phyloP scores from a whole-genome alignment of 2,113 vertebrate species.

The Progne subis region DNA sequence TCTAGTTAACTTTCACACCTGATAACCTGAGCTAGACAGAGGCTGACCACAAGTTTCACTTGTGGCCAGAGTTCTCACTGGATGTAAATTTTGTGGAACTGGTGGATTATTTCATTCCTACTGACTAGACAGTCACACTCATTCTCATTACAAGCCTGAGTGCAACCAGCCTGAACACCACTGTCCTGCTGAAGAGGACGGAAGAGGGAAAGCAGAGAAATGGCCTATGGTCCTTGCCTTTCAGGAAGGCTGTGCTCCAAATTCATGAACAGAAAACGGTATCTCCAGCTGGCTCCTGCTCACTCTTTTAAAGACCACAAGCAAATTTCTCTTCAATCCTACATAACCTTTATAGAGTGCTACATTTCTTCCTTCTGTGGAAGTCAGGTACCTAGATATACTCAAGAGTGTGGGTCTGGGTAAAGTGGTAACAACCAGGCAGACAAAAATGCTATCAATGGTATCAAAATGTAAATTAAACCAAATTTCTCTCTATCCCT shows the following conservation, averaged over 20 bases:
- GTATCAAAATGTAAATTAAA: neutral
- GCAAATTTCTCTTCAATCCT: neutral
- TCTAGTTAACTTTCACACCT: neutral
- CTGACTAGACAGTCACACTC: neutral
- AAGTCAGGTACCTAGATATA: neutral
- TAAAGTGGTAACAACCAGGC: neutral
- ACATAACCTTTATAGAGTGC: neutral
- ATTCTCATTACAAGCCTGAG: neutral
- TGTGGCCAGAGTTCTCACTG: neutral
- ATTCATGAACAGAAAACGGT: rapidly evolving
- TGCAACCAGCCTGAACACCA: neutral
- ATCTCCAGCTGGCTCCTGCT: neutral
- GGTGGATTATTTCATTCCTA: neutral
- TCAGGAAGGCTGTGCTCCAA: neutral
- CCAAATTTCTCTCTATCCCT: neutral
- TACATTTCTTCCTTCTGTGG: neutral
- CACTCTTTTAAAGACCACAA: neutral
- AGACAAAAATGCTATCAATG: neutral
- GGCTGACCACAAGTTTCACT: neutral
- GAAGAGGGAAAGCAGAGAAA: neutral
- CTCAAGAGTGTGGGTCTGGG: neutral
- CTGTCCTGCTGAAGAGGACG: neutral
- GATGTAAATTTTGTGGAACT: neutral
- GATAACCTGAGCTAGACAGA: neutral
- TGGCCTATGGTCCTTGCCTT: neutral